Evolutionary conservation across 2,113 vertebrate species (phyloP).

Genomic region (Neogobius melanostomus): DNA sequence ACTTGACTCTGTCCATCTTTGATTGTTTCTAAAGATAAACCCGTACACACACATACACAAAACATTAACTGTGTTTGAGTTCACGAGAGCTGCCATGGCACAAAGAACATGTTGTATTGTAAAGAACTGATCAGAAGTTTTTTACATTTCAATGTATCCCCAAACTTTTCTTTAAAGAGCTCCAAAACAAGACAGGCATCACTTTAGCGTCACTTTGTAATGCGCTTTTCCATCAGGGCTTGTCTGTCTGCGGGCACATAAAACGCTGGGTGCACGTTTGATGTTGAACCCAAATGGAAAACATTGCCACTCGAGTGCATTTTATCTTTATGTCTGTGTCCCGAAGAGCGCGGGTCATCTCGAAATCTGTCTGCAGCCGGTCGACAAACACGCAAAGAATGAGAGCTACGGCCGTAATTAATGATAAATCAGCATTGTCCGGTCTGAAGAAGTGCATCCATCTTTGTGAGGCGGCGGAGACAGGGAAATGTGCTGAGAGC

Average conservation of each 20-base stretch:
- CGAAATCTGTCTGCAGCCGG: conserved; percentile 22
- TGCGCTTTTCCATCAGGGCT: background rate
- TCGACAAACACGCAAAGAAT: conserved; percentile 27
- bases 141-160: background rate
- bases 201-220: background rate
- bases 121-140: background rate
- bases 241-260: background rate
- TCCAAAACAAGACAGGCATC: background rate
- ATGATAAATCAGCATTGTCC: conserved; percentile 28
- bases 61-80: too few relatives aligned
- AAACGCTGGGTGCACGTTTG: conserved; percentile 5
- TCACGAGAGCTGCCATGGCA: too few relatives aligned
- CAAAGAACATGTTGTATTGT: too few relatives aligned
- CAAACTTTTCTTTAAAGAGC: background rate
- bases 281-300: conserved; percentile 16
- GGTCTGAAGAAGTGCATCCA: conserved; percentile 29
- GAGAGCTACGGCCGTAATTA: conserved; percentile 43
- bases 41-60: too few relatives aligned
- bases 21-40: too few relatives aligned
- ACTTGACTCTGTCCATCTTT: too few relatives aligned
- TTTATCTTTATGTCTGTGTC: conserved; percentile 32
- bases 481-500: conserved; percentile 34
- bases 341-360: conserved; percentile 30
- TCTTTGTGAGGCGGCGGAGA: conserved; percentile 8
- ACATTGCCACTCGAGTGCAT: background rate